Base-by-base conservation (phyloP, 2,797 vertebrate species). In the Characodon lateralis region DNA sequence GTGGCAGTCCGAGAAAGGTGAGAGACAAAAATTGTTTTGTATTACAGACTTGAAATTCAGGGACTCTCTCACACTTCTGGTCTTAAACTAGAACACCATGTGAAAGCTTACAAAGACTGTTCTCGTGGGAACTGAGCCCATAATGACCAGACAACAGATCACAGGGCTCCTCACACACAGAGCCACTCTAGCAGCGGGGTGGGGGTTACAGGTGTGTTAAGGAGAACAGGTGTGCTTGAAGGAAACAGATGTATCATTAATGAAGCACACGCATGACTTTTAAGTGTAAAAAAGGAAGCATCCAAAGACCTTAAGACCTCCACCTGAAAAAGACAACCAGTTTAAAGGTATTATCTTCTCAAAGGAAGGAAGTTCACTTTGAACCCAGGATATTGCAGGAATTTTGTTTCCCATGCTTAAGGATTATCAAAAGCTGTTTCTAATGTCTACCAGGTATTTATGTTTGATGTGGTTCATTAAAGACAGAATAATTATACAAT, bases 1-100 rank as follows among this genome's bases (percentile, higher is more conserved):
- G 98, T 99, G 98, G 98, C 98, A 99, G 89, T 99, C 98, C 0
- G 97, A 98, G 95, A 99, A 97, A 63, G 98, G 98, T 99, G 96
- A 76, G 12, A 20, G 3, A 20, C 13, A 48, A 46, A 77, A 66
- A 8, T 55, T 22, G 51, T 24, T 55, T 55, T 55, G 22, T 24
- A 55, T 55, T 24, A 22, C 20, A 24, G 20, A 22, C 22, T 55
- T 22, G 35, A 24, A 24, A 55, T 24, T 55, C 53, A 55, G 16
- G 14, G 59, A 24, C 0, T 55, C 69, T 59, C 55, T 46, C 59
- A 26, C 13, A 7, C 10, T 31, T 66, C 1, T 56, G 26, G 78
- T 31, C 76, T 81, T 71, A 20, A 82, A 20, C 35, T 56, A 51
- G 78, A 35, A 35, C 4, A 26, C 71, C 48, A 56, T 82, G 90